These are phyloP conservation scores for Pipa parva DNA, from an alignment of 2,113 vertebrate species.

Conservation along the genomic window DNA sequence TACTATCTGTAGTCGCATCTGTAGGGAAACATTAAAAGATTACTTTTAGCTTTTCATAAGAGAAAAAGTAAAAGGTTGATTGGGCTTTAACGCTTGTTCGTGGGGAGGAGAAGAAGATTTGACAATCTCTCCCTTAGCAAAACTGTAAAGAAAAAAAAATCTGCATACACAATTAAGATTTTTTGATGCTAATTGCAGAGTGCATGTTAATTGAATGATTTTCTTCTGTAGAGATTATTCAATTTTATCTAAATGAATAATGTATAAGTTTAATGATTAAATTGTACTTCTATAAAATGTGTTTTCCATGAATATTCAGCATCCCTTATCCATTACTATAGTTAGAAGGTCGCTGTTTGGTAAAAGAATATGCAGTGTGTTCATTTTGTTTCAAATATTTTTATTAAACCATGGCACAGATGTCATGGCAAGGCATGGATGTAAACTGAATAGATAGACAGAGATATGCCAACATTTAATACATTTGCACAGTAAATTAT, in stretches of 20 bases:
- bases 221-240: conserved; percentile 36
- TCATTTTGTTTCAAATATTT: no score
- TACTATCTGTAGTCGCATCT: background rate
- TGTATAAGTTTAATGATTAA: conserved; percentile 38
- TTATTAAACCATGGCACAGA: no score
- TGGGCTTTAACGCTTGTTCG: background rate
- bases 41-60: background rate
- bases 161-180: background rate
- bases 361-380: background rate
- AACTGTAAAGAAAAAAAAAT: conserved; percentile 20
- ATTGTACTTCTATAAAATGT: conserved; percentile 10
- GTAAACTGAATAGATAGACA: no score
- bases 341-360: background rate
- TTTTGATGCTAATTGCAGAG: conserved; percentile 30
- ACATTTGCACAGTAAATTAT: no score
- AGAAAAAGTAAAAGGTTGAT: background rate
- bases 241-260: conserved; percentile 32
- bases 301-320: conserved; percentile 27
- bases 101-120: no score
- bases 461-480: no score
- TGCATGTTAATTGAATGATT: conserved; percentile 36
- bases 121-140: background rate
- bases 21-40: background rate
- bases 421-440: no score
- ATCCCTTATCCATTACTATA: background rate